Evolutionary conservation across 2,797 vertebrate genomes (phyloP).

Genomic region (Urophycis tenuis): DNA sequence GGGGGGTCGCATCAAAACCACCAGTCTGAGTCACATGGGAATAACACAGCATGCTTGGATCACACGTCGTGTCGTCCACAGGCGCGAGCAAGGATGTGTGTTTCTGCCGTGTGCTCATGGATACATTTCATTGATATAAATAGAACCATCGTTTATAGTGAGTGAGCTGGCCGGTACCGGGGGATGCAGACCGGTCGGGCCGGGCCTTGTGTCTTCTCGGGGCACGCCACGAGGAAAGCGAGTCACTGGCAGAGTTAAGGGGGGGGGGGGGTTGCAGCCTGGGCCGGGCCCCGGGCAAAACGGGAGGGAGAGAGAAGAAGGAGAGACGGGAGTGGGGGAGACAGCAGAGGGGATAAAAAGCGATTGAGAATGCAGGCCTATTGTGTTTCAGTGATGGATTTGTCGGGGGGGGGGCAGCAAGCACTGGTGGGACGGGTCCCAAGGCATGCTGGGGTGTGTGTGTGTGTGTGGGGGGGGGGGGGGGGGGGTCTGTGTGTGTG

Average conservation of each 20-base stretch:
- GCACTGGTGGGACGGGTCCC: constrained; percentile 64
- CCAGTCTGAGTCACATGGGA: not conserved
- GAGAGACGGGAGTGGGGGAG: not conserved
- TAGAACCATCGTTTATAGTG: too few species aligned
- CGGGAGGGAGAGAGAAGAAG: not conserved
- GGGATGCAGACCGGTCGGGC: too few species aligned
- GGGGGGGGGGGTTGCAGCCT: too few species aligned
- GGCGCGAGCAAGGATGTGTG: too few species aligned
- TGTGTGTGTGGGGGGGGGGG: not conserved
- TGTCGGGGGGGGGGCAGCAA: constrained; percentile 54
- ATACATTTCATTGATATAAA: too few species aligned
- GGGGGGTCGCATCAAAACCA: not conserved
- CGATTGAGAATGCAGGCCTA: constrained; percentile 69
- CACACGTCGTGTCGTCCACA: too few species aligned
- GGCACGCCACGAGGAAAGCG: constrained; percentile 34
- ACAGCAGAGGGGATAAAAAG: constrained; percentile 48
- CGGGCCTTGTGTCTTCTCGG: too few species aligned
- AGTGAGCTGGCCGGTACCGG: too few species aligned
- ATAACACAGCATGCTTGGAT: not conserved
- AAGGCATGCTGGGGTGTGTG: constrained; percentile 52
- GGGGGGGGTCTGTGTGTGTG: constrained; percentile 29
- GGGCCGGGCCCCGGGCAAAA: too few species aligned
- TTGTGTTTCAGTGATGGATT: constrained; percentile 77
- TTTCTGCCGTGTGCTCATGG: too few species aligned
- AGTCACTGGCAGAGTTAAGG: constrained; percentile 38